These are phyloP conservation scores for Ochotona princeps DNA, from an alignment of 2,113 vertebrate species.

Conservation along the genomic window DNA sequence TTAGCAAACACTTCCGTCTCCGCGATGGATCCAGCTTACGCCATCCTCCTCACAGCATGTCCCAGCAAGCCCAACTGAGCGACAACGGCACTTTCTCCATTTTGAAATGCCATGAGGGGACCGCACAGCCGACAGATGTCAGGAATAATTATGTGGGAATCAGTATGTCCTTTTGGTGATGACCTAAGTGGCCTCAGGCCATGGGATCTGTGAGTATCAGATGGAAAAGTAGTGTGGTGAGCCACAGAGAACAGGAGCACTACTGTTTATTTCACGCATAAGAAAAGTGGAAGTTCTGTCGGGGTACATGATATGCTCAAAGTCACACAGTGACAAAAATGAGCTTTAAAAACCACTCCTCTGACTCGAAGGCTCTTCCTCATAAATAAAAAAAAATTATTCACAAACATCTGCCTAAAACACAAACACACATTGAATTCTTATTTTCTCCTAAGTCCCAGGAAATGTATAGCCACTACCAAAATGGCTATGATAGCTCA, in stretches of 20 bases:
- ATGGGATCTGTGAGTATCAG: neutral
- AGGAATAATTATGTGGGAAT: neutral
- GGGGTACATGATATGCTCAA: neutral
- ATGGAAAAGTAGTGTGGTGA: no score
- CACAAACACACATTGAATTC: conserved; percentile 20
- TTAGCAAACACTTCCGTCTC: neutral
- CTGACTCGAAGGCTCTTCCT: neutral
- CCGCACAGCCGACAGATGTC: neutral
- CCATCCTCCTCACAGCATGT: neutral
- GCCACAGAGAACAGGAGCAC: neutral
- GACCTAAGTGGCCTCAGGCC: neutral
- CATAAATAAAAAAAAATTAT: conserved; percentile 23
- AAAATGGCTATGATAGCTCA: neutral
- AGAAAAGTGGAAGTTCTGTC: neutral
- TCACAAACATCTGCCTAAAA: neutral
- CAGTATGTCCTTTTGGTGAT: neutral
- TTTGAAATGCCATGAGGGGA: neutral
- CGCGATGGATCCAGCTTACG: neutral
- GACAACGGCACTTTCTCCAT: no score
- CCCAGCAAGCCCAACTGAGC: neutral
- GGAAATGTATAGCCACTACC: neutral
- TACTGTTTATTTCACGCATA: neutral
- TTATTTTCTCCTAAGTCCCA: neutral
- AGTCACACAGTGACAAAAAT: neutral
- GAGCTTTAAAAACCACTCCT: conserved; percentile 13